Conservation (phyloP, 2,888 invertebrate species). For the Cristatella mucedo region DNA sequence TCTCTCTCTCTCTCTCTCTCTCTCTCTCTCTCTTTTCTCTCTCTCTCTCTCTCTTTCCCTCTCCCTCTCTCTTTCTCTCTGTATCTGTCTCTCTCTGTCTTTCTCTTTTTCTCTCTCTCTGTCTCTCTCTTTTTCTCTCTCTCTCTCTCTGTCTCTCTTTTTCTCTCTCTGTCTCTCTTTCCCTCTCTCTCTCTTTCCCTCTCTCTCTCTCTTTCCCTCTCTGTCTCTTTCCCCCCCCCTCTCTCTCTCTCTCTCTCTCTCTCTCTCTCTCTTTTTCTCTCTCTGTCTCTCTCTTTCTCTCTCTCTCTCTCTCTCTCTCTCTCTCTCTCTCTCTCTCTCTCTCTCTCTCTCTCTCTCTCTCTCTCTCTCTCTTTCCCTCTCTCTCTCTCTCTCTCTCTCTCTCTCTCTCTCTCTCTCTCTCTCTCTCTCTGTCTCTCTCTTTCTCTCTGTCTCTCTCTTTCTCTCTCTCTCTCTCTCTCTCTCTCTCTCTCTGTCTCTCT, state of each 20-base stretch:
- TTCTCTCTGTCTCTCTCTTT: neutral
- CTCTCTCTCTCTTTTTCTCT: slow-evolving; percentile 1
- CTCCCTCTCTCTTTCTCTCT: too few relatives aligned
- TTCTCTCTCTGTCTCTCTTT: too few relatives aligned
- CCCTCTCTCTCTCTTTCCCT: neutral
- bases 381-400: neutral
- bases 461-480: neutral
- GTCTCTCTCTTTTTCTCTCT: neutral
- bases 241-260: slow-evolving; percentile 2
- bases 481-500: neutral
- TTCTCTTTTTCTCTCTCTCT: neutral
- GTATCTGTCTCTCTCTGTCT: too few relatives aligned
- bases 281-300: slow-evolving; percentile 1
- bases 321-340: slow-evolving; percentile 1
- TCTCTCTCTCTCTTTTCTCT: neutral
- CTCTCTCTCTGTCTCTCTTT: too few relatives aligned
- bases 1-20: too few relatives aligned
- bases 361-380: neutral
- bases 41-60: neutral
- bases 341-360: neutral
- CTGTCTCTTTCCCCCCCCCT: neutral
- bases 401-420: neutral
- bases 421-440: neutral
- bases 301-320: slow-evolving; percentile 2
- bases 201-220: neutral